Evolutionary conservation across 2,113 vertebrate genomes (phyloP).

Genomic region (Elgaria multicarinata): DNA sequence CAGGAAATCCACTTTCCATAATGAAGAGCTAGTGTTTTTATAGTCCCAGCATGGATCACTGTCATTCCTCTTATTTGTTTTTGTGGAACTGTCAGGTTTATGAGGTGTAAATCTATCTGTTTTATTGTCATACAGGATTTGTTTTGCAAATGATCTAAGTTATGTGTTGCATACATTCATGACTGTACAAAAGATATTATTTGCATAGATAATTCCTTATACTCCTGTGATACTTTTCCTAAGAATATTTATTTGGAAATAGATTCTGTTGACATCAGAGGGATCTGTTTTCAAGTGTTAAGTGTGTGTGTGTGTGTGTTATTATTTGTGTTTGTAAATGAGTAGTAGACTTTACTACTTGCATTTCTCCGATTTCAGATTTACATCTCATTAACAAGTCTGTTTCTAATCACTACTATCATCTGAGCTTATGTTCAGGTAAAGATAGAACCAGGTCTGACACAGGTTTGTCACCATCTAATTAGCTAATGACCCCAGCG

Average conservation of each 20-base stretch:
- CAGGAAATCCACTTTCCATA: neutral
- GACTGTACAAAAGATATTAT: neutral
- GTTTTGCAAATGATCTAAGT: neutral
- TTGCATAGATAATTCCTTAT: neutral
- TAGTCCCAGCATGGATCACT: neutral
- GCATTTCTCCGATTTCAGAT: neutral
- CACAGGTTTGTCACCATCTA: conserved; percentile 38
- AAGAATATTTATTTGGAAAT: neutral
- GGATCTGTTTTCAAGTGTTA: conserved; percentile 2
- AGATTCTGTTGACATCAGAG: neutral
- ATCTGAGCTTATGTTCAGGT: neutral
- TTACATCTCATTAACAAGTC: conserved; percentile 16
- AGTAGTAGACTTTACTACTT: neutral
- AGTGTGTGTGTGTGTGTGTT: neutral
- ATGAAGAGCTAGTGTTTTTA: neutral
- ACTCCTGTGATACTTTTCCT: conserved; percentile 10
- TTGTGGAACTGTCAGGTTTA: neutral
- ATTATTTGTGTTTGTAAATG: neutral
- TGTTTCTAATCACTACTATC: conserved; percentile 12
- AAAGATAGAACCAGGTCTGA: conserved; percentile 43
- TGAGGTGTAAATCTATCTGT: conserved; percentile 14
- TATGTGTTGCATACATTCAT: neutral
- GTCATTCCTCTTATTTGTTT: neutral
- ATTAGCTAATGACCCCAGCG: conserved; percentile 27
- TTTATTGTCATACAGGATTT: neutral